These are phyloP conservation scores for Morpho helenor DNA, from an alignment of 2,888 invertebrate genomes.

Conservation along the genomic window DNA sequence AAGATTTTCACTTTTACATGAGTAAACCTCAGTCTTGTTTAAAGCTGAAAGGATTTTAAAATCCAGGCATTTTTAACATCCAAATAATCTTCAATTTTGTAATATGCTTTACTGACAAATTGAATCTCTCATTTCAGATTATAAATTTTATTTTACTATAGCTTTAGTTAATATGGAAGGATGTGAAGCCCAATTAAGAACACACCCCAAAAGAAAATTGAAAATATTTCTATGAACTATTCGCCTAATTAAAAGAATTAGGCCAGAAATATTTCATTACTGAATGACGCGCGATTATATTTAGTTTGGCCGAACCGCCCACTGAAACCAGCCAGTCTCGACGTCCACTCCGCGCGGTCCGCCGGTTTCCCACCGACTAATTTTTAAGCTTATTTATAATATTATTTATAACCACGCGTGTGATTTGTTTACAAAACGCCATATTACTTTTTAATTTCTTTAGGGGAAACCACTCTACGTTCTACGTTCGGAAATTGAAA, in stretches of 20 bases:
- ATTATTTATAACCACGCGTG: conserved; percentile 32
- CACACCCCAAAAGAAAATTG: too few relatives aligned
- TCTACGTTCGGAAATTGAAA: conserved; percentile 42
- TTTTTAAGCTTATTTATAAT: conserved; percentile 29
- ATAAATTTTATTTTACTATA: too few relatives aligned
- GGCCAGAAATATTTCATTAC: conserved; percentile 45
- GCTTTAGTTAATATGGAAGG: too few relatives aligned
- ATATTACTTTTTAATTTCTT: conserved; percentile 37
- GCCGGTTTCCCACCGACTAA: conserved; percentile 60
- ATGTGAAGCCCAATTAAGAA: too few relatives aligned
- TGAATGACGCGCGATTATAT: conserved; percentile 54
- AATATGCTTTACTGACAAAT: too few relatives aligned
- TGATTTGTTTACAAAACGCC: conserved; percentile 34
- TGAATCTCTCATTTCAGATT: too few relatives aligned
- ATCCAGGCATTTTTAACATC: too few relatives aligned
- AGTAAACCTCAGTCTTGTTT: too few relatives aligned
- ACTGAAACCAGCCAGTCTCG: conserved; percentile 71
- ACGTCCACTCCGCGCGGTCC: conserved; percentile 79
- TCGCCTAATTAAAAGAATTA: conserved; percentile 25
- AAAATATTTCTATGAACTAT: neutral
- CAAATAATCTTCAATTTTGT: too few relatives aligned
- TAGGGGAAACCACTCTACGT: conserved; percentile 50
- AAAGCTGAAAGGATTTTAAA: too few relatives aligned
- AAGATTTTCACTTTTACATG: too few relatives aligned
- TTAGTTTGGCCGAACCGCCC: conserved; percentile 56